Conservation (phyloP, 2,797 vertebrate genomes). For the Pseudochirops cupreus region DNA sequence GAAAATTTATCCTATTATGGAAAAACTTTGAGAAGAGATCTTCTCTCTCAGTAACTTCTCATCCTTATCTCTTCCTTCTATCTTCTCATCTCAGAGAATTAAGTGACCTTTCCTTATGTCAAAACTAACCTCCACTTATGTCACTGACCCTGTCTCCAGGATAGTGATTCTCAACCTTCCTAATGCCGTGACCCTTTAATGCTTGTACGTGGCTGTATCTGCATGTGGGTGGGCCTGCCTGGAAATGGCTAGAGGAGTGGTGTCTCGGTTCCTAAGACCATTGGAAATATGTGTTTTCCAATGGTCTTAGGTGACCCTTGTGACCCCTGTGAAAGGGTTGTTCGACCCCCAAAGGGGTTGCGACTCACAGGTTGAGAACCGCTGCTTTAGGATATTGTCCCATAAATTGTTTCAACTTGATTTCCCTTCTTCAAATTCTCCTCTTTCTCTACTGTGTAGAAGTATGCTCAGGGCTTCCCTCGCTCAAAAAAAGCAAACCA, state of each 20-base stretch:
- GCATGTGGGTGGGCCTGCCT: too few species aligned
- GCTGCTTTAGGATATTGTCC: not conserved
- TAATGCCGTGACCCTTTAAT: too few species aligned
- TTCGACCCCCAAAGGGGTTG: too few species aligned
- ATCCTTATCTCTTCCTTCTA: not conserved
- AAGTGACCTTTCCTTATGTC: not conserved
- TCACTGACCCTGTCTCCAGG: not conserved
- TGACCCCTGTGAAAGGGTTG: too few species aligned
- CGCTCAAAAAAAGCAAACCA: not conserved
- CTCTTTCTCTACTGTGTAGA: too few species aligned
- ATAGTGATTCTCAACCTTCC: not conserved
- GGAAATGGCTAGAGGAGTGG: too few species aligned
- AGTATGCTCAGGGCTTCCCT: not conserved
- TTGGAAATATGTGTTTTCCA: too few species aligned
- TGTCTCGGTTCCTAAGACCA: too few species aligned
- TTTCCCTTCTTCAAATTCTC: not conserved
- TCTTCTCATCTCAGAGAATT: not conserved
- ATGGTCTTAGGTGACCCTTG: too few species aligned
- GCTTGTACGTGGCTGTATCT: too few species aligned
- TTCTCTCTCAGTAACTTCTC: not conserved
- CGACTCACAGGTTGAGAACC: too few species aligned
- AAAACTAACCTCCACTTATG: not conserved
- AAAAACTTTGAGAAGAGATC: not conserved
- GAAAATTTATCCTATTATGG: not conserved
- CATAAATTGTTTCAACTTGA: not conserved